Evolutionary conservation across 2,113 vertebrate genomes (phyloP), one percentile per base, ranked within the genome.

Genomic region (Trichechus manatus): DNA sequence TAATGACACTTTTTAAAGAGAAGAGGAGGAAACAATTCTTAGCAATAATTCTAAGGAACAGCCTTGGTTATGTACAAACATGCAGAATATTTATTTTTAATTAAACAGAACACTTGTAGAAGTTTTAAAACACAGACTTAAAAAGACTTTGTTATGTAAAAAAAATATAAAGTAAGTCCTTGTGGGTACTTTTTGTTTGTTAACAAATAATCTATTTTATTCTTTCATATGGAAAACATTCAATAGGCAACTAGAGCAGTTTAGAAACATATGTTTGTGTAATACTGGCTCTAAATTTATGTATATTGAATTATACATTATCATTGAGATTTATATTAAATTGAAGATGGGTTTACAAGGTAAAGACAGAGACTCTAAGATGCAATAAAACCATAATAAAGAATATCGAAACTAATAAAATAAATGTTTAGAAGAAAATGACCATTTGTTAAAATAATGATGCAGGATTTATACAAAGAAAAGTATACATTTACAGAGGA

Each of bases 11-110:
- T 63, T 63, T 63, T 20, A 63, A 63, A 63, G 72, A 88, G 19
- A 31, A 50, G n/a, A 66, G 70, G 15, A 11, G 36, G 25, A 39
- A 39, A 39, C 39, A 39, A 39, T 39, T 39, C 75, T 80, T 25
- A 80, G 84, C 31, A 79, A 91, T 94, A 95, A 86, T 31, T 72
- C 88, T 77, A 94, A 96, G 50, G n/a, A 74, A 64, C 8, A 75
- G 39, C 20, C 23, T 97, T 89, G 22, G 33, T 86, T 47, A 86
- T 68, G 86, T 27, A 72, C 25, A 92, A 85, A 94, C 92, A 68
- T 25, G 44, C 1, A 47, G 25, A 33, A 88, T 42, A 70, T 27
- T n/a, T 53, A 87, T 36, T 66, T 25, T 15, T 56, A 56, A 15
- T 56, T 56, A 36, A 4, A 50, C 29, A 53, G 74, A 86, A 81